A percentile compares a stretch with the other conserved stretches of the same genome.
These are phyloP conservation scores for Nycticryphes semicollaris DNA, from an alignment of 2,113 vertebrate species.

Conservation along the genomic window DNA sequence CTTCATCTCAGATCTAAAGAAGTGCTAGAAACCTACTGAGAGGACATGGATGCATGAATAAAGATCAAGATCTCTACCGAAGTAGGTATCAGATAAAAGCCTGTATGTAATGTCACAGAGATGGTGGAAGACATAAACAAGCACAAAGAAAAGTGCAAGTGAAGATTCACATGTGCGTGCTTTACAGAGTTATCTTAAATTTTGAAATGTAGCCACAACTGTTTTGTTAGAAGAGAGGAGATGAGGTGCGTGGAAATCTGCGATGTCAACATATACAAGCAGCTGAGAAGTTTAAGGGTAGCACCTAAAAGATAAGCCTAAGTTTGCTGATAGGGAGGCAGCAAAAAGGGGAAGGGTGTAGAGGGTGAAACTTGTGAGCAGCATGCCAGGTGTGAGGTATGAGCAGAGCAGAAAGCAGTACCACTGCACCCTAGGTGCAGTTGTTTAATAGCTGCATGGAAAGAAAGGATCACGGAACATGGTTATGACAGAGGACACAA, in stretches of 20 bases:
- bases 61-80: neutral
- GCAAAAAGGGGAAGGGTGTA: neutral
- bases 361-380: neutral
- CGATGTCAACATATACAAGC: rapidly evolving
- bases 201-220: neutral
- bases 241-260: neutral
- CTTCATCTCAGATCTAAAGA: neutral
- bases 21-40: neutral
- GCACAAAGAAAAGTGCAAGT: neutral
- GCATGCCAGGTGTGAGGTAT: neutral
- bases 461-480: neutral
- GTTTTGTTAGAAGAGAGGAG: neutral
- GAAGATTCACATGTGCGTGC: neutral
- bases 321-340: neutral
- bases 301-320: neutral
- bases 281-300: neutral
- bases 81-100: neutral
- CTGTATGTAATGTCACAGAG: neutral
- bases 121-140: neutral
- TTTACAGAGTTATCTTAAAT: neutral
- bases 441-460: neutral
- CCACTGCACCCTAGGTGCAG: neutral
- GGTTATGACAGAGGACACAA: neutral
- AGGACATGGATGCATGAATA: neutral
- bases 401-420: neutral